Conservation (phyloP, 1,140 invertebrate species). For the Cydia strobilella region DNA sequence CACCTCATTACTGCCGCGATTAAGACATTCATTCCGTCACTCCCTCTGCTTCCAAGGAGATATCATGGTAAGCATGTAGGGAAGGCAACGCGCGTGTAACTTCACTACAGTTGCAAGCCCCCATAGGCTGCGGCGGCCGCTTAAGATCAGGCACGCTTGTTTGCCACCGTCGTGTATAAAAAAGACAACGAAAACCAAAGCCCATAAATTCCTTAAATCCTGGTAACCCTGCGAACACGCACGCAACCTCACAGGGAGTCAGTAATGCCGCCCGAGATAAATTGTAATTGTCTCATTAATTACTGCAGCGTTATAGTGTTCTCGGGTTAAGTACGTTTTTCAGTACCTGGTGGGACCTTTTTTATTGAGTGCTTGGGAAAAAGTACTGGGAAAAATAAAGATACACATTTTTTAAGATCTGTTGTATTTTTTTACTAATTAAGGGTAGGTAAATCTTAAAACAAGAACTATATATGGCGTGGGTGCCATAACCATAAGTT, state of each 20-base stretch:
- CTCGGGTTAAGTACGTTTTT: constrained; percentile 15
- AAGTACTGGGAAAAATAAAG: not conserved
- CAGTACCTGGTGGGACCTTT: not conserved
- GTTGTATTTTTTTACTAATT: not conserved
- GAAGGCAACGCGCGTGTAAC: no score
- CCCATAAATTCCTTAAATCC: not conserved
- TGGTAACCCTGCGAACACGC: constrained; percentile 23
- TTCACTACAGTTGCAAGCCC: no score
- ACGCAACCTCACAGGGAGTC: constrained; percentile 27
- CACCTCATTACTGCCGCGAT: no score
- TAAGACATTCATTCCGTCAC: no score
- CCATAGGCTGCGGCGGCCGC: no score
- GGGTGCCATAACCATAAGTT: no score
- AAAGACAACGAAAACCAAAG: not conserved
- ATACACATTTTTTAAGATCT: not conserved
- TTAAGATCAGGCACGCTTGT: no score
- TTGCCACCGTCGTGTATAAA: no score
- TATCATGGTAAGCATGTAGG: no score
- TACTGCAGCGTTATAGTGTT: constrained; percentile 12
- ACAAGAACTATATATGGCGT: no score
- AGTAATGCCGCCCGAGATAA: constrained; percentile 12
- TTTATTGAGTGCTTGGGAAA: not conserved
- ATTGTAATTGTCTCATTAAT: constrained; percentile 31
- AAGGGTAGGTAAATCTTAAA: no score
- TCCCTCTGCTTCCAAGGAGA: no score